These are phyloP conservation scores for Malurus splendens DNA, from an alignment of 2,797 vertebrate species.

Conservation along the genomic window DNA sequence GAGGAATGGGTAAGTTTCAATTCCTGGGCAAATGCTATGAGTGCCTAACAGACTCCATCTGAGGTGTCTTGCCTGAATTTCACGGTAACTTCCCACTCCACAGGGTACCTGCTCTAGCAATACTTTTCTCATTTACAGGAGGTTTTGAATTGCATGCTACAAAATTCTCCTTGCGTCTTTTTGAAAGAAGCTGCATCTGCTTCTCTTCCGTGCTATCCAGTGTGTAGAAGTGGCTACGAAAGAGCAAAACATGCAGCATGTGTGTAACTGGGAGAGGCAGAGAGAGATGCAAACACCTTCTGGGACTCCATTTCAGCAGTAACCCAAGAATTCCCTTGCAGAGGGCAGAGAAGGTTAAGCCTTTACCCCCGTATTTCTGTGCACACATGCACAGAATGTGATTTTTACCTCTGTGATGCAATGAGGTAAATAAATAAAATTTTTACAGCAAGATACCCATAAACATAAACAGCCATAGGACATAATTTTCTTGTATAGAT, in stretches of 20 bases:
- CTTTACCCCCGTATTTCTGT: neutral
- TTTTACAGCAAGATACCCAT: neutral
- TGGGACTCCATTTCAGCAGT: slow-evolving; percentile 16
- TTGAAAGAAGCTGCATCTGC: slow-evolving; percentile 13
- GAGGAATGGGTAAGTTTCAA: neutral
- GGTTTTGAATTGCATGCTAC: neutral
- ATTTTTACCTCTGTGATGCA: neutral
- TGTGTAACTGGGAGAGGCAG: neutral
- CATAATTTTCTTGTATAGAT: neutral
- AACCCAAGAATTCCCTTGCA: slow-evolving; percentile 39
- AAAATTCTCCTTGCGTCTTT: slow-evolving; percentile 28
- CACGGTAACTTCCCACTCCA: neutral
- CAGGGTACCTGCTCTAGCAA: neutral
- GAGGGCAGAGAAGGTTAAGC: neutral
- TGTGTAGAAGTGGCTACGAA: neutral
- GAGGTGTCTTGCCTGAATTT: neutral
- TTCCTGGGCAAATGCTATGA: neutral
- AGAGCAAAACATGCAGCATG: neutral
- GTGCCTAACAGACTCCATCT: neutral
- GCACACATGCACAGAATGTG: neutral
- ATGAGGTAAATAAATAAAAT: neutral
- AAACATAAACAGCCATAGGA: neutral
- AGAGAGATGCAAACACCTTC: slow-evolving; percentile 4
- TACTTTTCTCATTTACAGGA: neutral
- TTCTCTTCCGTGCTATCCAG: slow-evolving; percentile 13